Percentiles rank a stretch among this genome's conserved stretches.
Evolutionary conservation across 2,797 vertebrate species (phyloP).

Genomic region (Sebastes itinus): DNA sequence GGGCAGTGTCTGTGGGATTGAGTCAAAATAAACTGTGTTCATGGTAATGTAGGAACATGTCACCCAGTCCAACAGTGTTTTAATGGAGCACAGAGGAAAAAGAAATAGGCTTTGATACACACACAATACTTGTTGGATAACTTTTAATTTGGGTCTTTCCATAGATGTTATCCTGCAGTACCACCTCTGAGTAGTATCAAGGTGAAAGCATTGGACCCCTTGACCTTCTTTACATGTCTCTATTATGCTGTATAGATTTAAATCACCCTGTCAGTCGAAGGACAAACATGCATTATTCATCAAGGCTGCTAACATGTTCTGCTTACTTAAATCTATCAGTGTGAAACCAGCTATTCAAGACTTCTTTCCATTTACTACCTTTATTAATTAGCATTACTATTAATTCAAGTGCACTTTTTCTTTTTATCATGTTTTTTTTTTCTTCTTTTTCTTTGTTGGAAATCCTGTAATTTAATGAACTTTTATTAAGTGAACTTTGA

Average conservation of each 20-base stretch:
- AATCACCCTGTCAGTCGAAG: slow-evolving; percentile 3
- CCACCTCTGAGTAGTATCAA: not conserved
- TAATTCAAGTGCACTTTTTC: not conserved
- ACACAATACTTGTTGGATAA: not conserved
- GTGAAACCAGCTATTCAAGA: not conserved
- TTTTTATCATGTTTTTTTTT: not conserved
- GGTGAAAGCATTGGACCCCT: not conserved
- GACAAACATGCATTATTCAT: slow-evolving; percentile 12
- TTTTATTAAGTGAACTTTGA: not conserved
- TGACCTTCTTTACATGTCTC: not conserved
- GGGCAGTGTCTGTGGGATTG: rapidly evolving
- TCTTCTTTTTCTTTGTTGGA: not conserved
- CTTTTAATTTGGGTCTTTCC: not conserved
- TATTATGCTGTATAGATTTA: not conserved
- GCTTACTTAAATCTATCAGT: slow-evolving; percentile 9
- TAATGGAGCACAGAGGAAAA: not conserved
- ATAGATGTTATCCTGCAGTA: not conserved
- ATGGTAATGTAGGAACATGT: too few species aligned
- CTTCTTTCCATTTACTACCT: not conserved
- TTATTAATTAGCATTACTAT: not conserved
- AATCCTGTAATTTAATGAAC: slow-evolving; percentile 5
- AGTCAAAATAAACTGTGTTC: not conserved
- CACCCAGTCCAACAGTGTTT: too few species aligned
- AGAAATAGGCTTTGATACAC: too few species aligned
- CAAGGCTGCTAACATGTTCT: not conserved